These are phyloP conservation scores for Serilophus lunatus DNA, from an alignment of 2,113 vertebrate species.

Conservation along the genomic window DNA sequence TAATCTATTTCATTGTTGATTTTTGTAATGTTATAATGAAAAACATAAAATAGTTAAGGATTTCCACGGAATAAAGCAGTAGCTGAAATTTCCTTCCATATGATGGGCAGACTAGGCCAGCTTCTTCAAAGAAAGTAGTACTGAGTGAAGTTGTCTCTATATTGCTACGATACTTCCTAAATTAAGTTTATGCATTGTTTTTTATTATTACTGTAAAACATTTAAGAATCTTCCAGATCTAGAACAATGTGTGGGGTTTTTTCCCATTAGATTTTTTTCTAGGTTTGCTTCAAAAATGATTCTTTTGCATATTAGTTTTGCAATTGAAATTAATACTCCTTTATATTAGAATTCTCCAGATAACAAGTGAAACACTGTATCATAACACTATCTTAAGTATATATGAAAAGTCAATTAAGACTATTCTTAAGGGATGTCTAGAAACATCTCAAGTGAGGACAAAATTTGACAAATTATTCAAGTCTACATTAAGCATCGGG, in stretches of 20 bases:
- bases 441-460: not conserved
- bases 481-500: not conserved
- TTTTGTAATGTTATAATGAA: not conserved
- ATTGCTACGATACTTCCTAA: not conserved
- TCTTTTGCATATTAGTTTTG: not conserved
- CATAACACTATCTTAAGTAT: not conserved
- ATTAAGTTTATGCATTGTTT: not conserved
- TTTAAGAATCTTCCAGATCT: not conserved
- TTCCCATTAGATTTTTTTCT: not conserved
- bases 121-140: not conserved
- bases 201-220: not conserved
- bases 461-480: not conserved
- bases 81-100: not conserved
- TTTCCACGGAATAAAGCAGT: not conserved
- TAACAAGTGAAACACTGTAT: not conserved
- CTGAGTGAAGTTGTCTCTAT: not conserved
- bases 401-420: not conserved
- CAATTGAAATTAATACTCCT: not conserved
- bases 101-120: not conserved
- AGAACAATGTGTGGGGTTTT: not conserved
- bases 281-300: not conserved
- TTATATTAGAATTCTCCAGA: not conserved
- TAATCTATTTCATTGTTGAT: not conserved
- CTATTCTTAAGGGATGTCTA: not conserved
- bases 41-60: not conserved